These are phyloP conservation scores for Melinaea menophilus DNA, from an alignment of 2,888 invertebrate species.

Conservation along the genomic window DNA sequence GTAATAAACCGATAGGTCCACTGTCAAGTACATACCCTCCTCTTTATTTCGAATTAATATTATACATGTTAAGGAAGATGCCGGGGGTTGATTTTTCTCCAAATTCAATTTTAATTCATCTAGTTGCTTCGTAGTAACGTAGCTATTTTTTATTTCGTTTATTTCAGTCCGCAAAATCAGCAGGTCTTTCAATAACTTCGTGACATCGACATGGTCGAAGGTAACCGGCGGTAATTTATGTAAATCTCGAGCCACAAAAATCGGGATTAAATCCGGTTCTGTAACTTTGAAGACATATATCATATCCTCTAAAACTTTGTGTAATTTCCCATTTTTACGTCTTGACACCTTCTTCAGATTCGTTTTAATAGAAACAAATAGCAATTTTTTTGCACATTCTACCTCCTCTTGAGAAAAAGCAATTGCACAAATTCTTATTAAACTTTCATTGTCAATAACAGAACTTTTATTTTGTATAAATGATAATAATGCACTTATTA, in stretches of 20 bases:
- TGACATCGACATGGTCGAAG: conserved; percentile 12
- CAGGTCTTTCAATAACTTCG: conserved; percentile 10
- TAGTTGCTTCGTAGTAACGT: not conserved
- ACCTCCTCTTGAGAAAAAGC: too few species aligned
- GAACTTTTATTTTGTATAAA: not conserved
- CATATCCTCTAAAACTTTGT: not conserved
- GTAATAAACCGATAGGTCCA: not conserved
- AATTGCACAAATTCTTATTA: too few species aligned
- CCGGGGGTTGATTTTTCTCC: not conserved
- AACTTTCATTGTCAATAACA: too few species aligned
- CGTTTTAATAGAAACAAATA: not conserved
- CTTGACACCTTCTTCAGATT: not conserved
- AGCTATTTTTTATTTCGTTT: conserved; percentile 4
- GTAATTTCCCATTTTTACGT: not conserved
- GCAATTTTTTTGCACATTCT: too few species aligned
- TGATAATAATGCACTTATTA: not conserved
- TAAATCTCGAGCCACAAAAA: too few species aligned
- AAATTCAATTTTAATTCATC: not conserved
- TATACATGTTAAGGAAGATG: not conserved
- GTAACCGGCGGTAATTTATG: too few species aligned
- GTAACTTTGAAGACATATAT: not conserved
- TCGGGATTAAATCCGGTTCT: too few species aligned
- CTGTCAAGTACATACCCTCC: not conserved
- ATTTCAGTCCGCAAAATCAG: not conserved
- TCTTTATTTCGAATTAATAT: not conserved